Evolutionary conservation across 2,888 invertebrate genomes (phyloP), one percentile per base, ranked within the genome.

Genomic region (Zootermopsis nevadensis): DNA sequence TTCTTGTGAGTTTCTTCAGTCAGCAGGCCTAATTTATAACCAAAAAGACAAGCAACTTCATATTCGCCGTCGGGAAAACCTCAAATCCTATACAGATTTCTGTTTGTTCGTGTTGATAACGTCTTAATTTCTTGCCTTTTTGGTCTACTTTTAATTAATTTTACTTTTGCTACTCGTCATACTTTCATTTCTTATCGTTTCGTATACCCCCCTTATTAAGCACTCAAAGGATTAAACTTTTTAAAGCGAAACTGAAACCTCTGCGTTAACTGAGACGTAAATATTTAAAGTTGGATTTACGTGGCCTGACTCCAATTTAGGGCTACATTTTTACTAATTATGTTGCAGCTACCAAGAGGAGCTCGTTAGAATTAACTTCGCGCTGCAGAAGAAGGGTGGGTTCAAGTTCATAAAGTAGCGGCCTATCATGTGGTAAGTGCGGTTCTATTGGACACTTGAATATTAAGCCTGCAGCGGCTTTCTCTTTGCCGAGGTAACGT

Each of bases 301-400:
- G 27, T 27, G 12, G n/a, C 15, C 27, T 27, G 60, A n/a, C 60
- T 60, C 27, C n/a, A 4, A 60, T n/a, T 60, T 60, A 7, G 27
- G 15, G 60, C 60, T 27, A n/a, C 60, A 60, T 60, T 60, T 60
- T 60, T 60, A 60, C 27, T 60, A 60, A 60, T 60, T 60, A 60
- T 60, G 60, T 60, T 60, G n/a, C 60, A 60, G 60, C 60, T 27
- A 60, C 60, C 6, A 27, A 27, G 60, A 60, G 60, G 60, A 27
- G 27, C 60, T 60, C 60, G 27, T 60, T 60, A 60, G 60, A 60
- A 60, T 60, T 60, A 60, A 27, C 60, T 60, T 60, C n/a, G 60
- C 27, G 60, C n/a, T 60, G 12, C 27, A 60, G 27, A 60, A 60
- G 60, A 60, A n/a, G 60, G 60, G 27, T n/a, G 60, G 60, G 10